Base-by-base conservation (phyloP, 1,140 invertebrate species). In the Adelges cooleyi region DNA sequence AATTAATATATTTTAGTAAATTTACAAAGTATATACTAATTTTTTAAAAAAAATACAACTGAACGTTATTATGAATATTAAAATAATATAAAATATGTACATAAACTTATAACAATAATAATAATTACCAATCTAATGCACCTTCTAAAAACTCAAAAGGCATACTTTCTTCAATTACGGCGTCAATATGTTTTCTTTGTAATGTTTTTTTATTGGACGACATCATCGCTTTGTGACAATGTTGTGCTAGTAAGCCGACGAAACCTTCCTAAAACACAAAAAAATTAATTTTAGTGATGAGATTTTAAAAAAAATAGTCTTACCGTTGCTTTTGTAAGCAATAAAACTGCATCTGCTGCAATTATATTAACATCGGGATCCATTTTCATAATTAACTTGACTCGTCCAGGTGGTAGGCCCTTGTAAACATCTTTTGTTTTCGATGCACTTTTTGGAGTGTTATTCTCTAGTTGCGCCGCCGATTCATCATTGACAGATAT, bases 301-400 rank as follows among this genome's bases (percentile, higher is more conserved):
- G 11, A 33, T 33, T 33, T 6, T 33, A 33, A 33, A 17, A 22
- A 48, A 6, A 48, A 48, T 3, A 13, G 51, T 50, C 44, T 66
- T 50, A 68, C 67, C 17, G 67, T 66, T 6, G 67, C 65, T 51
- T 66, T 68, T 11, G 67, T 53, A 22, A 66, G 8, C 3, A 68
- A 36, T 6, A 65, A 66, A 11, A 66, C 53, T 15, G 65, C 65
- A 25, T 68, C 53, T 1, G 22, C 33, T 2, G 65, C 38, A 0
- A 68, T 27, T 15, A 68, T 62, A 27, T 66, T 66, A 3, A 68
- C 52, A 27, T 68, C 65, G 0, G 65, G 67, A 59, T 68, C 67
- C 44, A 65, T 50, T 52, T 68, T 68, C 65, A 68, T 66, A 2
- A 68, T 68, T 0, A 62, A 8, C 48, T 66, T 68, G 6, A 68